Conservation (phyloP, 2,113 vertebrate species). For the Sarotherodon lohbergeri region DNA sequence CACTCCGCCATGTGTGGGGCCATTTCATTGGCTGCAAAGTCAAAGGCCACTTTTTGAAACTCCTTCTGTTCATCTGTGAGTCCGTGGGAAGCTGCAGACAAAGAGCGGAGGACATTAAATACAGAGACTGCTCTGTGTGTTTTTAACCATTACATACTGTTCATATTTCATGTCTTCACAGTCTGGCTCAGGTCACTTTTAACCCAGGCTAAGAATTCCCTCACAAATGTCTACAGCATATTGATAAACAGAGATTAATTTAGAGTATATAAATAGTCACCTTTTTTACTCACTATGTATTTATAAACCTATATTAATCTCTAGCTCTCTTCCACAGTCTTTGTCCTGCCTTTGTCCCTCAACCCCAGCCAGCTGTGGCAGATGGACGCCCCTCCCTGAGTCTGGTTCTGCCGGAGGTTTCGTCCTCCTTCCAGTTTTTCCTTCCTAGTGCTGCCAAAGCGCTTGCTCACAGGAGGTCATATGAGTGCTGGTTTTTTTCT, state of each 20-base stretch:
- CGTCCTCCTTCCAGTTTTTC: background rate
- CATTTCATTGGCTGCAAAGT: slow-evolving; percentile 95
- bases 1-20: slow-evolving; percentile 91
- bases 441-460: background rate
- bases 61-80: slow-evolving; percentile 92
- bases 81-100: slow-evolving; percentile 77
- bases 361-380: background rate
- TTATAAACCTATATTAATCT: background rate
- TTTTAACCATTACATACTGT: background rate
- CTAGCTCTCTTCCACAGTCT: background rate
- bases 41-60: slow-evolving; percentile 94
- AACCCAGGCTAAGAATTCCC: background rate
- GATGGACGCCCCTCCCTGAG: background rate
- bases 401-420: background rate
- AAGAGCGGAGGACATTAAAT: background rate
- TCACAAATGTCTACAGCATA: background rate
- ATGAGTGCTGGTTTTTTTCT: background rate
- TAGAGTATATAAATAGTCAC: background rate
- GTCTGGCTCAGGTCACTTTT: background rate
- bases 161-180: background rate
- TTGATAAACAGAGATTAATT: background rate
- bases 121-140: background rate
- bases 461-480: background rate
- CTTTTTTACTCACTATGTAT: background rate
- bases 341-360: background rate